Evolutionary conservation across 2,113 vertebrate species (phyloP).

Genomic region (Octodon degus): DNA sequence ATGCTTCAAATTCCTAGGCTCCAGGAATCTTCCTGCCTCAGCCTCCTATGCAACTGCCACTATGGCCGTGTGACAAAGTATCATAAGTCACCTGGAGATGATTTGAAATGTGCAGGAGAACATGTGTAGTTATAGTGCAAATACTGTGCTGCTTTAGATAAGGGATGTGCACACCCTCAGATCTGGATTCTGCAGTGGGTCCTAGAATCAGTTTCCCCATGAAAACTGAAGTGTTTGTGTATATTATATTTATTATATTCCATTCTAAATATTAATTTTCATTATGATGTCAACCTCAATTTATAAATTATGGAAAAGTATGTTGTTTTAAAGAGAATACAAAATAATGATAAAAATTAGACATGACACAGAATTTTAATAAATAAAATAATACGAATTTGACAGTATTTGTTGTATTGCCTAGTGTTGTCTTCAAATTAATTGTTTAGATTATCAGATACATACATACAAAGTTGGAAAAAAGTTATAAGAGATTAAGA

Average conservation of each 20-base stretch:
- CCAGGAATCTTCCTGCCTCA: neutral
- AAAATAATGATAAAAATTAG: too few species aligned
- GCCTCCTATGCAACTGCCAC: neutral
- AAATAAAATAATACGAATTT: too few species aligned
- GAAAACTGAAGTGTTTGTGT: neutral
- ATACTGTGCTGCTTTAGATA: neutral
- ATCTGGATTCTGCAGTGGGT: neutral
- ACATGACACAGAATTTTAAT: too few species aligned
- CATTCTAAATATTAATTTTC: conserved; percentile 16
- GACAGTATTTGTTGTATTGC: too few species aligned
- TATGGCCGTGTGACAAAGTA: neutral
- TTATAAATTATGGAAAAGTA: neutral
- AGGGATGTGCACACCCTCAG: neutral
- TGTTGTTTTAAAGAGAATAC: too few species aligned
- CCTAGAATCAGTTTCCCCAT: neutral
- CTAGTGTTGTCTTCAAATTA: too few species aligned
- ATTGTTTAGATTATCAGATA: too few species aligned
- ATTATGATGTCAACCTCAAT: neutral
- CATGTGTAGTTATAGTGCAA: too few species aligned
- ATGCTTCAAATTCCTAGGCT: neutral
- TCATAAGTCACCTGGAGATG: neutral
- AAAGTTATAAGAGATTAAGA: too few species aligned
- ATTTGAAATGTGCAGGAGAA: neutral
- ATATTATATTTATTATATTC: neutral
- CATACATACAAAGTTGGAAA: too few species aligned